Conservation (phyloP, 2,888 invertebrate species). For the Sinotaia quadrata region DNA sequence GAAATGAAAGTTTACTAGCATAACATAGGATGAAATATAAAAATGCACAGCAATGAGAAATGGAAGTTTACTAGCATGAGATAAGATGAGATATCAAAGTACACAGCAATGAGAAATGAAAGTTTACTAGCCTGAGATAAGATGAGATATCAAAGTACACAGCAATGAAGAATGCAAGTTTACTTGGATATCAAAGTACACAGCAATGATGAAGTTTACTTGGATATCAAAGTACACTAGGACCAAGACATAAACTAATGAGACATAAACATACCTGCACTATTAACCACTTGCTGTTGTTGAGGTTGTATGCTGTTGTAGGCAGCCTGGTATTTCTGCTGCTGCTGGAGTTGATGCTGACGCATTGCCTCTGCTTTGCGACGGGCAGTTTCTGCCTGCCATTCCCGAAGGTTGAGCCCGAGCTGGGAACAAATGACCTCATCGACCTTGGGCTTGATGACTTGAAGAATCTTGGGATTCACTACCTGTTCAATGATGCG, state of each 20-base stretch:
- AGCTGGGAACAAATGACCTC: constrained; percentile 90
- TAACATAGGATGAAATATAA: too few relatives aligned
- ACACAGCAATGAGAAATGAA: too few relatives aligned
- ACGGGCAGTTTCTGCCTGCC: constrained; percentile 48
- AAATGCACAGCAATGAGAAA: too few relatives aligned
- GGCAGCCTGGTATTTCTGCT: constrained; percentile 38
- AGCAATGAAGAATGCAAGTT: too few relatives aligned
- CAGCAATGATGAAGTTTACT: neutral
- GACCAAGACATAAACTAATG: too few relatives aligned
- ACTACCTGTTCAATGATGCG: constrained; percentile 96
- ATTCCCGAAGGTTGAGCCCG: constrained; percentile 78
- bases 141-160: too few relatives aligned
- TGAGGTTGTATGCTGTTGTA: constrained; percentile 21
- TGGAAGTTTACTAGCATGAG: too few relatives aligned
- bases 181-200: neutral
- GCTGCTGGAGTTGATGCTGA: constrained; percentile 43
- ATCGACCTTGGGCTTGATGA: constrained; percentile 92
- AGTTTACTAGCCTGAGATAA: too few relatives aligned
- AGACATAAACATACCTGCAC: too few relatives aligned
- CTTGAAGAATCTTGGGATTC: constrained; percentile 89
- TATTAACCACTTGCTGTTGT: constrained; percentile 12
- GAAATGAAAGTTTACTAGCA: too few relatives aligned
- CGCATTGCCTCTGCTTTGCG: constrained; percentile 37
- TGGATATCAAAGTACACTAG: neutral
- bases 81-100: too few relatives aligned